Conservation (phyloP, 2,888 invertebrate genomes). For the Junonia oenone region DNA sequence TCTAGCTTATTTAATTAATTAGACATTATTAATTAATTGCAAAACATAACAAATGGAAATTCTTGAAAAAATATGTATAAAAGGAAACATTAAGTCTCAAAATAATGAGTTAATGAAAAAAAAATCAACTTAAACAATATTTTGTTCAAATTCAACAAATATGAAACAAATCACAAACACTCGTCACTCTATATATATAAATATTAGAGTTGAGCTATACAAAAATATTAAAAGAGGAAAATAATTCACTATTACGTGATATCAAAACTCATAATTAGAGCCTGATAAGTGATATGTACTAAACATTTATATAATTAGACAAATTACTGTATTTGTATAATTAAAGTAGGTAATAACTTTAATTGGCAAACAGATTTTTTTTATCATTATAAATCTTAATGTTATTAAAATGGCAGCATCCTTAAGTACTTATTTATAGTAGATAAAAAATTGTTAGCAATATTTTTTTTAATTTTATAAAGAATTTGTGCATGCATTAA, state of each 20-base stretch:
- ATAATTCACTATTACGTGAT: not conserved
- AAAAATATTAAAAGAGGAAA: not conserved
- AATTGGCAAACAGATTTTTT: not conserved
- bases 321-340: not conserved
- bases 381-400: not conserved
- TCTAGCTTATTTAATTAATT: not conserved
- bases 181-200: not conserved
- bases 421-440: conserved; percentile 1
- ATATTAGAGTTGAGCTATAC: not conserved
- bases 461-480: not conserved
- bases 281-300: conserved; percentile 1
- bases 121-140: not conserved
- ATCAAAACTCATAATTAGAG: conserved; percentile 1
- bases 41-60: conserved; percentile 8
- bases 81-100: not conserved
- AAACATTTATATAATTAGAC: not conserved
- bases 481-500: conserved; percentile 18
- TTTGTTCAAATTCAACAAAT: not conserved
- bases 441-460: not conserved
- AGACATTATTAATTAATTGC: not conserved
- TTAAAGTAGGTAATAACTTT: not conserved
- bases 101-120: not conserved
- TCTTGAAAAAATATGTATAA: not conserved
- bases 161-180: not conserved
- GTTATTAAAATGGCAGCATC: conserved; percentile 1